Conservation (phyloP, 37 sponge, comb jelly and placozoan species). For the Crambe crambe region DNA sequence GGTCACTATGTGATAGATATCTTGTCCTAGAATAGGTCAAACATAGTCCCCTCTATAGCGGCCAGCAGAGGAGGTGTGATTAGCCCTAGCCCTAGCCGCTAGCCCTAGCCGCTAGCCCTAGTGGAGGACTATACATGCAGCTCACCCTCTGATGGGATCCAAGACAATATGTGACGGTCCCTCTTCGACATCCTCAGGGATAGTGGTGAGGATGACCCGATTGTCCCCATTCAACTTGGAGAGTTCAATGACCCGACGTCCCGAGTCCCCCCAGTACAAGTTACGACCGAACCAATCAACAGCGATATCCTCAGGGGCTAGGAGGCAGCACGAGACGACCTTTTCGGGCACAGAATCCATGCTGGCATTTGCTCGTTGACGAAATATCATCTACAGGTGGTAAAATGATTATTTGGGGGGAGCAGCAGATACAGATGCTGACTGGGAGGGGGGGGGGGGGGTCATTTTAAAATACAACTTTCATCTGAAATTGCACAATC, state of each 20-base stretch:
- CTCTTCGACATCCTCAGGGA: conserved; percentile 14
- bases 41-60: too few species aligned
- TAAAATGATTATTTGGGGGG: too few species aligned
- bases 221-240: conserved; percentile 25
- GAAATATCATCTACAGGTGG: neutral
- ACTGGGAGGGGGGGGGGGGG: too few species aligned
- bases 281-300: conserved; percentile 69
- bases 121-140: too few species aligned
- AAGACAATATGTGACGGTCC: conserved; percentile 2
- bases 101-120: too few species aligned
- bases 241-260: conserved; percentile 39
- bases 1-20: too few species aligned
- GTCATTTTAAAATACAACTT: too few species aligned
- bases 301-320: conserved; percentile 33
- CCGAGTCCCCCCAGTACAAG: conserved; percentile 62
- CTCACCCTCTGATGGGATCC: conserved; percentile 50
- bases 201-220: conserved; percentile 21
- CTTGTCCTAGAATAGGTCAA: too few species aligned
- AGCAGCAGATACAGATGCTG: too few species aligned
- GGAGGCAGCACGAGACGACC: conserved; percentile 41
- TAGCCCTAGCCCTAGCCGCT: too few species aligned
- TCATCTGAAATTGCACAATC: too few species aligned
- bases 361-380: neutral
- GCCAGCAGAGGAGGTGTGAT: too few species aligned
- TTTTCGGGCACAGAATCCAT: neutral